These are phyloP conservation scores for Lichenostomus cassidix DNA, from an alignment of 2,113 vertebrate genomes.

Conservation along the genomic window DNA sequence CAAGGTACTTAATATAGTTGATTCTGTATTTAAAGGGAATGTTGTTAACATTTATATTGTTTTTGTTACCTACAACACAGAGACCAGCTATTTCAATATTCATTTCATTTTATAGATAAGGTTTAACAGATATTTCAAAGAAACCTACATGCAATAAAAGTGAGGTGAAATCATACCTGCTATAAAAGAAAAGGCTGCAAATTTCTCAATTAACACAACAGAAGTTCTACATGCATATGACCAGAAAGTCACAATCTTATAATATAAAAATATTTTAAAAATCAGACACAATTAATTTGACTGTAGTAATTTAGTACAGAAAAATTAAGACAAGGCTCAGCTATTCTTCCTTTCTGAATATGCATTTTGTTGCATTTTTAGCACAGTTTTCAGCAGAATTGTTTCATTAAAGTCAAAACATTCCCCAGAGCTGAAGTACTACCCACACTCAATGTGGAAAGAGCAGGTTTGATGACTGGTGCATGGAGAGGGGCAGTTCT, in stretches of 20 bases:
- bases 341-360: not conserved
- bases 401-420: not conserved
- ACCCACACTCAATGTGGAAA: not conserved
- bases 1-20: conserved; percentile 55
- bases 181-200: not conserved
- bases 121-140: conserved; percentile 6
- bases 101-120: conserved; percentile 32
- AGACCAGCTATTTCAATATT: conserved; percentile 40
- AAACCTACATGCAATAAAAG: not conserved
- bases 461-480: not conserved
- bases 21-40: conserved; percentile 53
- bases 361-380: not conserved
- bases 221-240: not conserved
- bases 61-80: conserved; percentile 46
- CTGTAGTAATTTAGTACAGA: not conserved
- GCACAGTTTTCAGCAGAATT: not conserved
- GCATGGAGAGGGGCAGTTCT: not conserved
- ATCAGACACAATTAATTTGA: not conserved
- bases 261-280: not conserved
- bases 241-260: not conserved
- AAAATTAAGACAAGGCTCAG: not conserved
- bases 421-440: not conserved
- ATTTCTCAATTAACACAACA: not conserved
- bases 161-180: not conserved
- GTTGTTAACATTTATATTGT: conserved; percentile 37